phyloP scores from a whole-genome alignment of 2,888 invertebrate genomes.

The Eumacrocentrus americanus region DNA sequence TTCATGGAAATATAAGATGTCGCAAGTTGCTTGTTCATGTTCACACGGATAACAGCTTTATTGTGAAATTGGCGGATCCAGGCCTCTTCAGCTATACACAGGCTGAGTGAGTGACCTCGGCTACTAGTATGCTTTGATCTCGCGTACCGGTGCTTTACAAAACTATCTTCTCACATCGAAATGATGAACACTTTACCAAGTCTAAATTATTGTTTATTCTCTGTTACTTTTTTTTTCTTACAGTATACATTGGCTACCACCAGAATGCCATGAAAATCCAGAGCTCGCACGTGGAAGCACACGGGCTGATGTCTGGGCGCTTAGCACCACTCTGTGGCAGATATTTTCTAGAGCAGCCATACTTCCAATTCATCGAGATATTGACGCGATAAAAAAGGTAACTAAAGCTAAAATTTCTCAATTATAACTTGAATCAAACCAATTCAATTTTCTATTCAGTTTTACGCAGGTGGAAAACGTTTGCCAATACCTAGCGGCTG shows the following conservation, averaged over 20 bases:
- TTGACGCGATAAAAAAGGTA: conserved; percentile 59
- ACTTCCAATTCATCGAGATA: conserved; percentile 54
- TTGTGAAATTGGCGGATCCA: conserved; percentile 84
- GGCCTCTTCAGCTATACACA: conserved; percentile 66
- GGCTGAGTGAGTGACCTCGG: conserved; percentile 67
- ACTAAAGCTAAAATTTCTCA: too few relatives aligned
- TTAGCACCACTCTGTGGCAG: conserved; percentile 91
- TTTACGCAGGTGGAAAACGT: conserved; percentile 72
- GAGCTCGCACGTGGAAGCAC: conserved; percentile 71
- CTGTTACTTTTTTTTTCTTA: conserved; percentile 33
- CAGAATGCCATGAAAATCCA: conserved; percentile 77
- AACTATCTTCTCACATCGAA: background rate
- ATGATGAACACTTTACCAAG: background rate
- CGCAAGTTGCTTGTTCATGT: conserved; percentile 79
- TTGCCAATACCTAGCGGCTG: conserved; percentile 73
- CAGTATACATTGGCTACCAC: conserved; percentile 90
- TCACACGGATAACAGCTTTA: conserved; percentile 72
- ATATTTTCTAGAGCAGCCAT: conserved; percentile 80
- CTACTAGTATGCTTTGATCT: background rate
- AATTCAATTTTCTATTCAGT: conserved; percentile 58
- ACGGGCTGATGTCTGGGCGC: conserved; percentile 88
- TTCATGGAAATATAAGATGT: conserved; percentile 86
- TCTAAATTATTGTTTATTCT: background rate
- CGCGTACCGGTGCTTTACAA: background rate
- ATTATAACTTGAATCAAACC: too few relatives aligned